Percentiles rank a stretch among this genome's conserved stretches.
Conservation (phyloP, 2,888 invertebrate genomes). For the Drosophila siamana region DNA sequence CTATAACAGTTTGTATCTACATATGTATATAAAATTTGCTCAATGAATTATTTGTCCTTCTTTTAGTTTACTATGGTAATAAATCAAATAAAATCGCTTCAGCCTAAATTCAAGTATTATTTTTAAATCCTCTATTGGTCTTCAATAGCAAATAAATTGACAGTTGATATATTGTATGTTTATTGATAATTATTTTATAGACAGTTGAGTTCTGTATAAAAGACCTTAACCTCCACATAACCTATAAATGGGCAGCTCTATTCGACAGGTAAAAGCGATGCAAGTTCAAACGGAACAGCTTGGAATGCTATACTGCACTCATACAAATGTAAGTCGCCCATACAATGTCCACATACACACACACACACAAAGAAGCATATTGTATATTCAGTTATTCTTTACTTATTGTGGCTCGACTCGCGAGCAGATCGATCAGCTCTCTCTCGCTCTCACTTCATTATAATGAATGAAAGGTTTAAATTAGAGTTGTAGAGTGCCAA, state of each 20-base stretch:
- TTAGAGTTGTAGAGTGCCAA: conserved; percentile 25
- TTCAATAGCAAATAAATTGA: not conserved
- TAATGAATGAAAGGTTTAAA: conserved; percentile 1
- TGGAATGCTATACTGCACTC: not conserved
- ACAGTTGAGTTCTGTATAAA: not conserved
- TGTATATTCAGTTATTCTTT: not conserved
- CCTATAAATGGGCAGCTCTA: not conserved
- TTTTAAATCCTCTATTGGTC: not conserved
- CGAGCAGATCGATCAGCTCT: not conserved
- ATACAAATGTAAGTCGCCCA: not conserved
- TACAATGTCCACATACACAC: not conserved
- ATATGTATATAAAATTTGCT: too few species aligned
- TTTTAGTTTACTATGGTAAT: not conserved
- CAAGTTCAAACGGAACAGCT: conserved; percentile 1
- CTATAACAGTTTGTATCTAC: too few species aligned
- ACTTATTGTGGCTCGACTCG: conserved; percentile 1
- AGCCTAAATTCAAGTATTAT: not conserved
- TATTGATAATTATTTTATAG: conserved; percentile 2
- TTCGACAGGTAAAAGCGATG: conserved; percentile 11
- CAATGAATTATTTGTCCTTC: too few species aligned
- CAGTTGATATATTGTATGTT: not conserved
- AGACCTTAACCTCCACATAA: conserved; percentile 14
- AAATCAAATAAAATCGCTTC: not conserved
- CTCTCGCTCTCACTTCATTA: not conserved
- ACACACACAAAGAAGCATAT: not conserved